Conservation (phyloP, 2,888 invertebrate species). For the Reticulitermes lucifugus region DNA sequence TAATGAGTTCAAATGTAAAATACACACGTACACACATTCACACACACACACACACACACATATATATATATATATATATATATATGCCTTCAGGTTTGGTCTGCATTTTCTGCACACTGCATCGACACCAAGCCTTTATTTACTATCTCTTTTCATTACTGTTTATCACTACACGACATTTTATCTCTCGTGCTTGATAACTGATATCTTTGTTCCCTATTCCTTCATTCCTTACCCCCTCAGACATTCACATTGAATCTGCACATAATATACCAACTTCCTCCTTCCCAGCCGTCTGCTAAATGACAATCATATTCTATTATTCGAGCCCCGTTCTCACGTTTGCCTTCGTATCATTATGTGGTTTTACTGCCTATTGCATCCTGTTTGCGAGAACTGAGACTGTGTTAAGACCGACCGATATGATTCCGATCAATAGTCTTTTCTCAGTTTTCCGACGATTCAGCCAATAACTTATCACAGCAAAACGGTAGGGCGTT, state of each 20-base stretch:
- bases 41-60: too few relatives aligned
- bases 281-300: neutral
- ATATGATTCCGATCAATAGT: constrained; percentile 31
- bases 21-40: too few relatives aligned
- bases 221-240: neutral
- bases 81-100: neutral
- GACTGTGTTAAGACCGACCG: constrained; percentile 15
- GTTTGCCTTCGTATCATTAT: constrained; percentile 8
- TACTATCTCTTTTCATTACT: neutral
- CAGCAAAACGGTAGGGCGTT: neutral
- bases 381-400: constrained; percentile 4
- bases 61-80: too few relatives aligned
- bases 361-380: constrained; percentile 5
- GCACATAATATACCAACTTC: neutral
- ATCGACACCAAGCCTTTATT: neutral
- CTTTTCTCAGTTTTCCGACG: constrained; percentile 22
- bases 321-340: constrained; percentile 5
- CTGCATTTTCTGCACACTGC: neutral
- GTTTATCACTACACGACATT: neutral
- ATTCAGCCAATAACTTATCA: constrained; percentile 16
- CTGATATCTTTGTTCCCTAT: constrained; percentile 9
- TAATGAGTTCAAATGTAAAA: too few relatives aligned
- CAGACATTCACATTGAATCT: neutral
- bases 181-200: constrained; percentile 15
- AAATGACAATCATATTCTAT: neutral